Conservation (phyloP, 2,797 vertebrate species). For the Peromyscus nudipes region DNA sequence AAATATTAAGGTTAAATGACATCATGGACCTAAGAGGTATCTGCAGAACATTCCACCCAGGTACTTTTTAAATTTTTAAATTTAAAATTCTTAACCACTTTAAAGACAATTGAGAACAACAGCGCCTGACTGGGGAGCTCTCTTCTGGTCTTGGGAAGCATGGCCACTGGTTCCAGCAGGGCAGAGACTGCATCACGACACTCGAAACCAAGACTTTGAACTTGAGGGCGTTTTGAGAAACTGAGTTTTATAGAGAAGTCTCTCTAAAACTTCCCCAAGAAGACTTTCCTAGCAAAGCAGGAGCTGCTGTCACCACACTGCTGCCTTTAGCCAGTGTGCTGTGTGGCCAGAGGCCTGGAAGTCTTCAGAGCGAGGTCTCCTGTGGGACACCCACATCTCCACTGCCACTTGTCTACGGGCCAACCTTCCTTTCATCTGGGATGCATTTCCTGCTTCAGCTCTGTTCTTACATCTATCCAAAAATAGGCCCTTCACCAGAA, state of each 20-base stretch:
- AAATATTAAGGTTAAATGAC: background rate
- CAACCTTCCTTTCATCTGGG: accelerated
- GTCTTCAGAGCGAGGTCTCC: accelerated
- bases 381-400: accelerated
- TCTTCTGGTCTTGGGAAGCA: background rate
- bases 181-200: too few species aligned
- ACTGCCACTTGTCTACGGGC: accelerated
- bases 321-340: accelerated
- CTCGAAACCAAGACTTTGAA: background rate
- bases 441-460: background rate
- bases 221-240: background rate
- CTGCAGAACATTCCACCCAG: background rate
- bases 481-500: slow-evolving; percentile 70
- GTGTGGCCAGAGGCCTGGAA: accelerated
- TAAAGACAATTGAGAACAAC: background rate
- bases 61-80: background rate
- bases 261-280: accelerated
- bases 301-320: background rate
- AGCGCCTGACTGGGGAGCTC: background rate
- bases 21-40: too few species aligned
- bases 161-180: background rate
- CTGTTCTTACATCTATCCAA: slow-evolving; percentile 44
- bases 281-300: background rate
- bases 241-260: background rate
- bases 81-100: background rate